phyloP scores from a whole-genome alignment of 2,113 vertebrate genomes.

The Dicentrarchus labrax region DNA sequence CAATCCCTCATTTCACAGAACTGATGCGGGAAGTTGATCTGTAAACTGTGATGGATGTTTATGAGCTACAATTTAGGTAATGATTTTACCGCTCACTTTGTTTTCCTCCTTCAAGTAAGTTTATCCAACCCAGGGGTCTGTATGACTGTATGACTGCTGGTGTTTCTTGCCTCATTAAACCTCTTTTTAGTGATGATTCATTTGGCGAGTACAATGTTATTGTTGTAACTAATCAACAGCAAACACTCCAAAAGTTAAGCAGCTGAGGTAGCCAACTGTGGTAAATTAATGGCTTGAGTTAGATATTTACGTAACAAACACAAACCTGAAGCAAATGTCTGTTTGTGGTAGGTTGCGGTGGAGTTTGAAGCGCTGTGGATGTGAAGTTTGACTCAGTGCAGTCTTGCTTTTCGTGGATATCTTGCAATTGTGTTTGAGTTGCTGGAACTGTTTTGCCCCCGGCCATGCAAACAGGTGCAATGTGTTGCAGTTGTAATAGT shows the following conservation, averaged over 20 bases:
- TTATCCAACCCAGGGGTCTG: background rate
- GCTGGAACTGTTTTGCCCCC: too few relatives aligned
- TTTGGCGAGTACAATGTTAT: background rate
- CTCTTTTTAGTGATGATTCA: background rate
- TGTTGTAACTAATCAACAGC: background rate
- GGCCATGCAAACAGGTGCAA: too few relatives aligned
- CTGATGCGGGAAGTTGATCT: background rate
- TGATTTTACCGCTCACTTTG: background rate
- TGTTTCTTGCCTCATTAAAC: background rate
- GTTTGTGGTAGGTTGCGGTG: background rate
- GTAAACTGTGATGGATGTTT: background rate
- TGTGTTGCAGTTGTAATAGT: too few relatives aligned
- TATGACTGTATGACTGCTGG: background rate
- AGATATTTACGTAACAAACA: background rate
- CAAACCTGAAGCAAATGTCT: background rate
- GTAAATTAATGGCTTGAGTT: background rate
- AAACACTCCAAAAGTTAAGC: background rate
- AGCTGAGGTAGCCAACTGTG: background rate
- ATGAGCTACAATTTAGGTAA: background rate
- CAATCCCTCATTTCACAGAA: background rate
- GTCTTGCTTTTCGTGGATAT: too few relatives aligned
- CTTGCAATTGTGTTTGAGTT: too few relatives aligned
- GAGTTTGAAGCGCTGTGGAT: background rate
- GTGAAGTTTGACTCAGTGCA: background rate
- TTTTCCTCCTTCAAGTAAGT: background rate